A percentile compares a stretch with the other conserved stretches of the same genome.
Conservation (phyloP, 1,140 invertebrate species). For the Drosophila pandora region DNA sequence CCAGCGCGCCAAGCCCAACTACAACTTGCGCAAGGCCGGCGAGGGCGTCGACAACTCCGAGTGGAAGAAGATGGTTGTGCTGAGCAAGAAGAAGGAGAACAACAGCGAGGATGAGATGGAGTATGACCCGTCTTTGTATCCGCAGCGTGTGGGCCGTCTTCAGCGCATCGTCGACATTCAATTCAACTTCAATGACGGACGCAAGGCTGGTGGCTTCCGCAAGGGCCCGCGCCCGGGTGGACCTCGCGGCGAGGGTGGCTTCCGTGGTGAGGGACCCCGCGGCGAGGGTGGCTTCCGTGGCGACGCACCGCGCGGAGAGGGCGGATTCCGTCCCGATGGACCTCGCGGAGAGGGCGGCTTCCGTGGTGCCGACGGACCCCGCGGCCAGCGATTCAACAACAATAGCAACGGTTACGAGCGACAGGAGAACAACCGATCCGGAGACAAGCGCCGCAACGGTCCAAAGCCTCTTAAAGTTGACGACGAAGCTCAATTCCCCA, state of each 20-base stretch:
- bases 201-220: conserved; percentile 87
- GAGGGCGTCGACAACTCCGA: conserved; percentile 95
- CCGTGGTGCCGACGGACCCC: conserved; percentile 41
- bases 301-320: conserved; percentile 23
- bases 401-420: conserved; percentile 66
- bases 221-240: conserved; percentile 84
- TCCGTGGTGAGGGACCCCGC: conserved; percentile 29
- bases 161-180: conserved; percentile 95
- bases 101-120: conserved; percentile 87
- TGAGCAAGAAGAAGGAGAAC: conserved; percentile 84
- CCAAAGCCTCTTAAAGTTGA: conserved; percentile 89
- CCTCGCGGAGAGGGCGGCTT: conserved; percentile 14
- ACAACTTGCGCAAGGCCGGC: conserved; percentile 95
- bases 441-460: conserved; percentile 60
- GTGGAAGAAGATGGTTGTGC: conserved; percentile 94
- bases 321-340: conserved; percentile 9
- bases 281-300: conserved; percentile 17
- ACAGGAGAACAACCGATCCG: conserved; percentile 31
- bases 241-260: conserved; percentile 85
- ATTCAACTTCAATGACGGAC: conserved; percentile 93
- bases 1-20: conserved; percentile 91
- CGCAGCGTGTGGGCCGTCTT: conserved; percentile 93
- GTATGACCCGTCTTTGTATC: conserved; percentile 92
- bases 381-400: conserved; percentile 43
- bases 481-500: conserved; percentile 97